A percentile compares a stretch with the other conserved stretches of the same genome.
Evolutionary conservation across 2,113 vertebrate species (phyloP).

Genomic region (Pagrus major): DNA sequence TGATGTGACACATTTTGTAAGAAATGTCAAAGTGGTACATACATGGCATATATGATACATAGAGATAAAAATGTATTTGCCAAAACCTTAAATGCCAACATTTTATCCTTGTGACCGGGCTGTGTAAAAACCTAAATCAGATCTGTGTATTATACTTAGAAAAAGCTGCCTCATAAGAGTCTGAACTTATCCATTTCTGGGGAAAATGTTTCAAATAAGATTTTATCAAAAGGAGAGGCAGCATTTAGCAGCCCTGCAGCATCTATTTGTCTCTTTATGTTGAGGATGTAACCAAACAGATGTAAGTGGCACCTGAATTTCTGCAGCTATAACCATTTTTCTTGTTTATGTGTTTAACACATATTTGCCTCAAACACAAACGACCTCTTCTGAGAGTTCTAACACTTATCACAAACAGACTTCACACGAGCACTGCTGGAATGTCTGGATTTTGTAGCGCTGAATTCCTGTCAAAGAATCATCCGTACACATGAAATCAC

Average conservation of each 20-base stretch:
- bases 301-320: neutral
- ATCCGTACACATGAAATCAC: too few relatives aligned
- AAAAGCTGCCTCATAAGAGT: neutral
- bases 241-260: neutral
- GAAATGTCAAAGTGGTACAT: too few relatives aligned
- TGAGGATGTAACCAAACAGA: neutral
- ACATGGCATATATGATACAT: too few relatives aligned
- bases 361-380: neutral
- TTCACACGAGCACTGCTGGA: neutral
- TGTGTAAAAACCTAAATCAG: too few relatives aligned
- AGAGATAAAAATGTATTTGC: too few relatives aligned
- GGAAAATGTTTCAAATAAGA: neutral
- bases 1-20: too few relatives aligned
- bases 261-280: neutral
- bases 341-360: neutral
- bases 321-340: neutral
- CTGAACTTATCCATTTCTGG: neutral
- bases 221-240: constrained; percentile 2
- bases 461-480: too few relatives aligned
- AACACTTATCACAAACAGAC: neutral
- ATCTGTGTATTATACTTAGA: neutral
- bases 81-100: too few relatives aligned
- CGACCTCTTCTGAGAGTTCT: neutral
- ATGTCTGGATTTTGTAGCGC: neutral
- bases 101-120: too few relatives aligned